These are phyloP conservation scores for Danionella cerebrum DNA, from an alignment of 2,113 vertebrate genomes.

Conservation along the genomic window DNA sequence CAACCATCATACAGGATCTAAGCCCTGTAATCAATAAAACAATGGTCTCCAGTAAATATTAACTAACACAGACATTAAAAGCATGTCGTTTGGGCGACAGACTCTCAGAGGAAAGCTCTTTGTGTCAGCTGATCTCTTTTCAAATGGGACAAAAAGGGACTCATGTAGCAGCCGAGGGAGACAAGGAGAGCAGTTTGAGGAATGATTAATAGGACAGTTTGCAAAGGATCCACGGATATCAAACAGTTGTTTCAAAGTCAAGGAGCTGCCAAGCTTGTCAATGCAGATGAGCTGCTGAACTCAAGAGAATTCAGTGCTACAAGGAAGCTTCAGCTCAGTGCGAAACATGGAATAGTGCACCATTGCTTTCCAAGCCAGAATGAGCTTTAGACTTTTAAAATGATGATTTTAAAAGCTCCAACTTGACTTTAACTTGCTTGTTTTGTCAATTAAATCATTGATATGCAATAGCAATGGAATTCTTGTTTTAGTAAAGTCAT, in stretches of 20 bases:
- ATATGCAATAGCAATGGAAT: too few relatives aligned
- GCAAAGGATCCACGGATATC: not conserved
- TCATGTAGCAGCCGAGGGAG: constrained; percentile 25
- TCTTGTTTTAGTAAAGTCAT: too few relatives aligned
- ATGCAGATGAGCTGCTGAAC: constrained; percentile 9
- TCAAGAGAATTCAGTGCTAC: not conserved
- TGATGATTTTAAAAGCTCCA: too few relatives aligned
- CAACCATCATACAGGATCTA: not conserved
- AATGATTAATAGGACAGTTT: constrained; percentile 49
- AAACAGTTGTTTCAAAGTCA: constrained; percentile 7
- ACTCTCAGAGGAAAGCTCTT: constrained; percentile 20
- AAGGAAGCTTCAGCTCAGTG: not conserved
- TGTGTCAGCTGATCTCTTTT: constrained; percentile 37
- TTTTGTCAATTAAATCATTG: too few relatives aligned
- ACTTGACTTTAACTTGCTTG: too few relatives aligned
- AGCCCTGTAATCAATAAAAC: constrained; percentile 45
- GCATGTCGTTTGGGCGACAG: constrained; percentile 14
- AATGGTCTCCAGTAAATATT: constrained; percentile 39
- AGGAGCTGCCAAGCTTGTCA: constrained; percentile 17
- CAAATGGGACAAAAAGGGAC: constrained; percentile 39
- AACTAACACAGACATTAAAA: constrained; percentile 27
- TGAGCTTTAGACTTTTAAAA: too few relatives aligned
- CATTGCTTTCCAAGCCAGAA: not conserved
- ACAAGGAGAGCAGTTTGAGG: constrained; percentile 33
- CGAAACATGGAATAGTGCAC: not conserved